Conservation (phyloP, 2,888 invertebrate species). For the Nephrotoma guestfalica region DNA sequence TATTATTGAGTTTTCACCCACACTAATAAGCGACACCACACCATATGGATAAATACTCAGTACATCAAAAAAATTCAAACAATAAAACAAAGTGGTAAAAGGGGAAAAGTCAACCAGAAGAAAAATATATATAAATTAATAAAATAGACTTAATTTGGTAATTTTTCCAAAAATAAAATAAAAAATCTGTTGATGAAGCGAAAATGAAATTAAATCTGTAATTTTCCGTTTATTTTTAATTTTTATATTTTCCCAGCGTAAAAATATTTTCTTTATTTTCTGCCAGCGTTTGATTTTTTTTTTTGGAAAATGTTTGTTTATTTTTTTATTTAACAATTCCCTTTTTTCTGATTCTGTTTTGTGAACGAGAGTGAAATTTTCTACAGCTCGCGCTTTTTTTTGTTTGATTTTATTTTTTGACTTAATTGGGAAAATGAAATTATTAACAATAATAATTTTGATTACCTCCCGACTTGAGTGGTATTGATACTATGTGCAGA, state of each 20-base stretch:
- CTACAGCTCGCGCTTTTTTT: background rate
- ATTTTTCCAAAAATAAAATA: background rate
- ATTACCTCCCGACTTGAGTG: background rate
- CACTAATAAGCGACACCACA: too few relatives aligned
- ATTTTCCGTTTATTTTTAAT: background rate
- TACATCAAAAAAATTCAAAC: too few relatives aligned
- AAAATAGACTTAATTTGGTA: background rate
- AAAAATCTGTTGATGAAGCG: background rate
- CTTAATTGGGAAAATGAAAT: background rate
- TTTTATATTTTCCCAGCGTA: background rate
- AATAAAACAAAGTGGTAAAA: background rate
- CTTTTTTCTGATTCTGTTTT: background rate
- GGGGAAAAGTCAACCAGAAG: background rate
- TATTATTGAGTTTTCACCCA: too few relatives aligned
- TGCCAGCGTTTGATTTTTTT: background rate
- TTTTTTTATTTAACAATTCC: background rate
- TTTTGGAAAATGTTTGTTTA: background rate
- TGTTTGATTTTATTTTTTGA: background rate
- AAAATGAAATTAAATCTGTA: background rate
- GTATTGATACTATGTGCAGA: background rate
- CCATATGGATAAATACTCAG: too few relatives aligned
- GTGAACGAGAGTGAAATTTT: background rate
- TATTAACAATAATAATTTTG: background rate
- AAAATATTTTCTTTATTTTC: background rate
- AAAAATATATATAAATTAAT: background rate